Percentiles rank a stretch among this genome's conserved stretches.
Evolutionary conservation across 2,797 vertebrate species (phyloP).

Genomic region (Sebastes vulpes): DNA sequence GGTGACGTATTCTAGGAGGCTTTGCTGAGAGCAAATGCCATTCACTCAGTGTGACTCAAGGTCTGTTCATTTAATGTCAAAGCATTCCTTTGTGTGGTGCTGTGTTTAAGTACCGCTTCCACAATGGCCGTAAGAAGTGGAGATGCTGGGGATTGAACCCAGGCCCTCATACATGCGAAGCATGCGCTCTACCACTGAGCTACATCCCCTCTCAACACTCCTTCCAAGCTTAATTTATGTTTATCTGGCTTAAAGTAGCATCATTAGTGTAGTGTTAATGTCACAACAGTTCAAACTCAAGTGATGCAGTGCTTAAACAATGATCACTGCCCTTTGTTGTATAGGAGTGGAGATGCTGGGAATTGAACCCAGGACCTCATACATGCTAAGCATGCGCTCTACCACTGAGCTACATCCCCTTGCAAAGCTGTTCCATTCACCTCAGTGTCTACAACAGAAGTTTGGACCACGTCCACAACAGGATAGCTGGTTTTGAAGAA

Average conservation of each 20-base stretch:
- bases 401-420: conserved; percentile 70
- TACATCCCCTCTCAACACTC: no score
- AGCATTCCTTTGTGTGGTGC: neutral
- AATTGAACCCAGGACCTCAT: conserved; percentile 40
- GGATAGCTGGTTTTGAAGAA: no score
- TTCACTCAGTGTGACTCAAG: neutral
- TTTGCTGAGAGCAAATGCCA: neutral
- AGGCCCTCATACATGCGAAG: neutral
- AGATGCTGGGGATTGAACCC: neutral
- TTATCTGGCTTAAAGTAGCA: no score
- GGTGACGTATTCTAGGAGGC: no score
- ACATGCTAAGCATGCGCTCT: conserved; percentile 58
- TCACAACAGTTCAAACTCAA: no score
- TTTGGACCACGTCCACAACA: no score
- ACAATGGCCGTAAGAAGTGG: neutral
- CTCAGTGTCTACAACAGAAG: no score
- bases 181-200: neutral
- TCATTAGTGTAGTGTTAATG: no score
- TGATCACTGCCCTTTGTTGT: neutral
- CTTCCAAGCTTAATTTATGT: no score
- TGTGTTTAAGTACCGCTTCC: neutral
- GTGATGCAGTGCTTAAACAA: neutral
- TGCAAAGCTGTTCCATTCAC: no score
- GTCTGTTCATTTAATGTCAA: neutral
- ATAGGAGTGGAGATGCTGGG: neutral